Evolutionary conservation across 2,888 invertebrate species (phyloP).

Genomic region (Hymenopus coronatus): DNA sequence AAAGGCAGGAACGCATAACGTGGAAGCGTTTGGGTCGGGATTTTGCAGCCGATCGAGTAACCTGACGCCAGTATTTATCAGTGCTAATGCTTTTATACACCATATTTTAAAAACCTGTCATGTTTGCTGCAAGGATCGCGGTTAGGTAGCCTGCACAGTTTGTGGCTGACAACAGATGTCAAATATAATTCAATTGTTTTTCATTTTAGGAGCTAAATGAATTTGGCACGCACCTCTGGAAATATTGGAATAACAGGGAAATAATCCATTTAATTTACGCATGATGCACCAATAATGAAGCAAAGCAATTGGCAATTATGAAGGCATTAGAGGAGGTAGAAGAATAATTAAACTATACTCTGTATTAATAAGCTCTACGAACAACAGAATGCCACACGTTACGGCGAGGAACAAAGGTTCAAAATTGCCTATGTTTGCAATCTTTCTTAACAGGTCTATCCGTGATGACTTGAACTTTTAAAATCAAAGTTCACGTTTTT

Average conservation of each 20-base stretch:
- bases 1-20: neutral
- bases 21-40: neutral
- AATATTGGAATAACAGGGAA: neutral
- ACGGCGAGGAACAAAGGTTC: too few species aligned
- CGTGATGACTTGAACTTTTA: too few species aligned
- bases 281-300: neutral
- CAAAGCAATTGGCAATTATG: neutral
- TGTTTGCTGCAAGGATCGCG: neutral
- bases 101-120: neutral
- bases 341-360: neutral
- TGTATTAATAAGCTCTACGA: neutral
- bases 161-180: neutral
- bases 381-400: neutral
- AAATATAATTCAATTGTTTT: neutral
- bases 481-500: too few species aligned
- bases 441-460: too few species aligned
- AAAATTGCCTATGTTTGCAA: too few species aligned
- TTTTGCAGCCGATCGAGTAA: neutral
- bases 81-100: neutral
- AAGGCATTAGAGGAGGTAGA: neutral
- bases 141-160: too few species aligned
- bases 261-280: neutral
- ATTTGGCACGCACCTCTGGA: neutral
- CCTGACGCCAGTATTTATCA: neutral
- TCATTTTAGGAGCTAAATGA: neutral